These are phyloP conservation scores for Amia ocellicauda DNA, from an alignment of 2,113 vertebrate species.

Conservation along the genomic window DNA sequence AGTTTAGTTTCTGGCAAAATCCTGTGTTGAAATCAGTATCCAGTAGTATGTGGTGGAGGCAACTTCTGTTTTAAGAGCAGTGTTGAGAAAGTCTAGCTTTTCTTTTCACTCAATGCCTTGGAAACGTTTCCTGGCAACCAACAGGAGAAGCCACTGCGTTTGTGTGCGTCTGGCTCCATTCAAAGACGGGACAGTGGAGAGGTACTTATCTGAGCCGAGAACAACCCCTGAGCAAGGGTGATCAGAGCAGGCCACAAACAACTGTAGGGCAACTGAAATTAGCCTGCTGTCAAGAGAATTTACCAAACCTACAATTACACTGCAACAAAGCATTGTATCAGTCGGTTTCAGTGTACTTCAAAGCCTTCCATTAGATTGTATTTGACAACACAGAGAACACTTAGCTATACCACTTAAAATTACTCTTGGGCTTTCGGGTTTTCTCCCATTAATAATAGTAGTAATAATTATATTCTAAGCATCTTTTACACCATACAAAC, in stretches of 20 bases:
- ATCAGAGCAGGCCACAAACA: slow-evolving; percentile 9
- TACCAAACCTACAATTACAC: too few relatives aligned
- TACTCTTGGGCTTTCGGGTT: too few relatives aligned
- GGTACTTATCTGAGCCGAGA: slow-evolving; percentile 39
- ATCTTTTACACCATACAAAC: too few relatives aligned
- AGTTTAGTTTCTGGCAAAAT: background rate
- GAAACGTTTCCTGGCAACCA: slow-evolving; percentile 66
- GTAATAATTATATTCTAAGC: too few relatives aligned
- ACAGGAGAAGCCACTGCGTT: slow-evolving; percentile 47
- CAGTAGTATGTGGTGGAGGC: background rate
- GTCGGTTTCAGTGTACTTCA: too few relatives aligned
- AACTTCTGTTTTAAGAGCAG: background rate
- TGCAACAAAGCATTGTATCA: too few relatives aligned
- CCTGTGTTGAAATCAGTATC: background rate
- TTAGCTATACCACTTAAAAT: too few relatives aligned
- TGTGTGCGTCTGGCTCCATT: slow-evolving; percentile 51
- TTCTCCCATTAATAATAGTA: too few relatives aligned
- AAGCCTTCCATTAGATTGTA: too few relatives aligned
- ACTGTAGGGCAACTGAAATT: slow-evolving; percentile 7
- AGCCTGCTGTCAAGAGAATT: too few relatives aligned
- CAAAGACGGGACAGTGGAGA: slow-evolving; percentile 46
- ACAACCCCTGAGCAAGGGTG: slow-evolving; percentile 18
- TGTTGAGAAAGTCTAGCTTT: background rate
- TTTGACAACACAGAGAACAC: too few relatives aligned
- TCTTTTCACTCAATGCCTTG: slow-evolving; percentile 50